Base-by-base conservation (phyloP, 1,140 invertebrate species). In the Calephelis nemesis region DNA sequence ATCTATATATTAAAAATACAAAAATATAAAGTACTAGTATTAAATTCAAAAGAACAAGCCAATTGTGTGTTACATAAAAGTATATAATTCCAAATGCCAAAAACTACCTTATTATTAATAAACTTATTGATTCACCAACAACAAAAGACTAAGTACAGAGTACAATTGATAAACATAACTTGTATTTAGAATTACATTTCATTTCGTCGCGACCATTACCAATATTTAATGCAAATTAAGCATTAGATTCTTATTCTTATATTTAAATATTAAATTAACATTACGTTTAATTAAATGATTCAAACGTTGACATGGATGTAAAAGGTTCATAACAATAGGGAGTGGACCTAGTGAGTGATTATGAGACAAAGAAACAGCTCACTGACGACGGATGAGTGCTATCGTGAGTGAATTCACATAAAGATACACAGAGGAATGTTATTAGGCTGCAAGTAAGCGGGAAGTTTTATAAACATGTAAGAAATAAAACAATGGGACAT, bases 21-120 rank as follows among this genome's bases (percentile, higher is more conserved):
- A 54, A 54, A 54, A 54, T 54, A 54, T 54, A 54, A 54, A 54
- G 10, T 54, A 54, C 50, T 54, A 54, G 19, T 54, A 19, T 54
- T 10, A 19, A 54, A 54, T 54, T 19, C 19, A 30, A 54, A 4
- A 54, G 3, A 50, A 50, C 13, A 13, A 50, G 49, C 12, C n/a
- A 13, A 50, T 13, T 50, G 0, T 13, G 49, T 7, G 49, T 15
- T 50, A 7, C 15, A 50, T 50, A 50, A 13, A 50, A n/a, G 4
- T 50, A 50, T 0, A n/a, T 13, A 13, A 50, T 50, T 50, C 13
- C 13, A 13, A 15, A 9, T 52, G 9, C 13, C 4, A 8, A 15
- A 13, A 52, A 19, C n/a, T 52, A 15, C 19, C n/a, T 52, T 15
- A 52, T 15, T 52, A 50, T 52, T 52, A 52, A 52, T n/a, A 15